Percentiles rank a stretch among this genome's conserved stretches.
phyloP scores from a whole-genome alignment of 2,113 vertebrate genomes.

The Pithys albifrons region DNA sequence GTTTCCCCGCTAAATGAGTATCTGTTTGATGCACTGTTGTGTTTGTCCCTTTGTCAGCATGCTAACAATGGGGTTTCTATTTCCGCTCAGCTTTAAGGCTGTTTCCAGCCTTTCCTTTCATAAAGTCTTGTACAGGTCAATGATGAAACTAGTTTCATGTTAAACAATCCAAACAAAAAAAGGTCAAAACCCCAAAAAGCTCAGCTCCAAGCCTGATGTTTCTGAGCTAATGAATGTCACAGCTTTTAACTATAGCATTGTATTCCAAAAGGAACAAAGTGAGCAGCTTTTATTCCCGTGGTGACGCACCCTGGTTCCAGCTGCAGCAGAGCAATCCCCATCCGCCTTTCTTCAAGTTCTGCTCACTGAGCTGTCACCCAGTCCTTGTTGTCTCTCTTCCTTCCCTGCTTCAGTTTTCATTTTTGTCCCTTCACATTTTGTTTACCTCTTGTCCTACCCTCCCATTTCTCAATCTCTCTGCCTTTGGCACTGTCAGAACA shows the following conservation, averaged over 20 bases:
- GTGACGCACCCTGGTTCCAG: background rate
- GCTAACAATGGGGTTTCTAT: background rate
- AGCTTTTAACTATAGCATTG: background rate
- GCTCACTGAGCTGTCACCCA: background rate
- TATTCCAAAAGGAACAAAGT: background rate
- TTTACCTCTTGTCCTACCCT: constrained; percentile 7
- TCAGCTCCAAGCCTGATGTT: background rate
- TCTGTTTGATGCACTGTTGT: background rate
- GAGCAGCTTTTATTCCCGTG: background rate
- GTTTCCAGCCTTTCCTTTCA: background rate
- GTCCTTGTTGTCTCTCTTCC: background rate
- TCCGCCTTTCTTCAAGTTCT: background rate
- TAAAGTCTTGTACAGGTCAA: background rate
- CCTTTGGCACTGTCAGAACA: background rate
- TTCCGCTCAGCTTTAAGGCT: background rate
- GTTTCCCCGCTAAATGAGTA: background rate
- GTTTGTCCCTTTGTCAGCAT: background rate
- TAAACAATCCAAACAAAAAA: background rate
- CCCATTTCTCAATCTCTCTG: constrained; percentile 3
- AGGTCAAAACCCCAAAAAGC: background rate
- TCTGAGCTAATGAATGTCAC: background rate
- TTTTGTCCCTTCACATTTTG: background rate
- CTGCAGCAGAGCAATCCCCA: background rate
- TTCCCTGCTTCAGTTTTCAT: background rate
- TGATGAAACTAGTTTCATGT: background rate